Evolutionary conservation across 2,888 invertebrate species (phyloP).

Genomic region (Cheilosia impressa): DNA sequence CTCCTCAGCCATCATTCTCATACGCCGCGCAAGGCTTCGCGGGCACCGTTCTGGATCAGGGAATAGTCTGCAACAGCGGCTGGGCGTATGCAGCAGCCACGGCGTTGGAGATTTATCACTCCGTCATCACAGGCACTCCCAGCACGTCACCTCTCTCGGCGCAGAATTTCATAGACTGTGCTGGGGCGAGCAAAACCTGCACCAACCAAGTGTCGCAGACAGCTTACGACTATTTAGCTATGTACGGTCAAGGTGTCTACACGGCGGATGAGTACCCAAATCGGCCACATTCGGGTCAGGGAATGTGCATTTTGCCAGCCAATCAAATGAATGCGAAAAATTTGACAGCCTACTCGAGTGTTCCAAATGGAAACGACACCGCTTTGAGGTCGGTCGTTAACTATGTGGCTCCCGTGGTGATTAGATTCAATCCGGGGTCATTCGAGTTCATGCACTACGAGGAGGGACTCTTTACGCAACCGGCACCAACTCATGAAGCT

Average conservation of each 20-base stretch:
- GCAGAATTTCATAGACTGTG: constrained; percentile 95
- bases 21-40: constrained; percentile 45
- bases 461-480: constrained; percentile 79
- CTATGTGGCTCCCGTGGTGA: constrained; percentile 78
- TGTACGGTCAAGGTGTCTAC: constrained; percentile 89
- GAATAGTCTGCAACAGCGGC: constrained; percentile 78
- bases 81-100: constrained; percentile 79
- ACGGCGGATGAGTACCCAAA: constrained; percentile 92
- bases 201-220: constrained; percentile 89
- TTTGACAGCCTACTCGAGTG: constrained; percentile 76
- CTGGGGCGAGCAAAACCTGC: constrained; percentile 85
- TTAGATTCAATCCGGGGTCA: constrained; percentile 80
- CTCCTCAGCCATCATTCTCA: constrained; percentile 54
- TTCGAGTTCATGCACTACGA: constrained; percentile 82
- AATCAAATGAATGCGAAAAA: constrained; percentile 59
- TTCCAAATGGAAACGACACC: constrained; percentile 77
- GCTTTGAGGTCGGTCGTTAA: constrained; percentile 77
- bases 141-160: constrained; percentile 87
- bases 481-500: constrained; percentile 63
- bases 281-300: constrained; percentile 71
- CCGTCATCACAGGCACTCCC: constrained; percentile 42
- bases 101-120: constrained; percentile 77
- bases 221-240: constrained; percentile 91
- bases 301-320: constrained; percentile 77
- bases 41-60: constrained; percentile 75